Base-by-base conservation (phyloP, 2,888 invertebrate genomes). In the Pyrrhia umbra region DNA sequence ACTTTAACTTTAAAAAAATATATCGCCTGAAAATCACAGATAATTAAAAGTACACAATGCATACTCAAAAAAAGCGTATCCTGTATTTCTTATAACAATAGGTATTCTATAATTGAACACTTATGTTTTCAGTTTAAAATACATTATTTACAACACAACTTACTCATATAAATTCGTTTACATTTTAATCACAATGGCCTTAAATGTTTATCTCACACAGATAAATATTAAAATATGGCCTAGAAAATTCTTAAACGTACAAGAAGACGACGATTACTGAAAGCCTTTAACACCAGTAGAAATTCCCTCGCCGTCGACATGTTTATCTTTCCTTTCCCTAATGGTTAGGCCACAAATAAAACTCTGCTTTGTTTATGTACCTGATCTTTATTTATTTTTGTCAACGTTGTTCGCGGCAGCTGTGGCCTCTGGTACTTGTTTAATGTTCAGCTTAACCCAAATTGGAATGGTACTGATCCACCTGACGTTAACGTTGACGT, bases 331-430 rank as follows among this genome's bases (percentile, higher is more conserved):
- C 85, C 84, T 83, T 88, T 89, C 90, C 89, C 88, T 88, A 91
- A 92, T 92, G 90, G 90, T 90, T 88, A 88, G 84, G 85, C 88
- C 88, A 88, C 92, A 91, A 92, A 91, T 91, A 92, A 90, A 91
- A 89, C 89, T 89, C 82, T 82, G 83, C 84, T 86, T 89, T 90
- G 88, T 91, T 91, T 92, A 90, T 89, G 88, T 88, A 86, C 83
- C 84, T 82, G 79, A 83, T 87, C 86, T 87, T 88, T 91, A 88
- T 92, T 91, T 92, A 91, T 91, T 91, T 91, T 88, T 77, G 85
- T 77, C 74, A 77, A 85, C 85, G 83, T 87, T 88, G 89, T 86
- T 87, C 85, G 87, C 87, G 87, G 88, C 91, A 91, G 89, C 90
- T 91, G 90, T 60, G 87, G 67, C 67, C 42, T 42, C 42, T 72